Evolutionary conservation across 2,888 invertebrate genomes (phyloP).

Genomic region (Pilophorus perplexus): DNA sequence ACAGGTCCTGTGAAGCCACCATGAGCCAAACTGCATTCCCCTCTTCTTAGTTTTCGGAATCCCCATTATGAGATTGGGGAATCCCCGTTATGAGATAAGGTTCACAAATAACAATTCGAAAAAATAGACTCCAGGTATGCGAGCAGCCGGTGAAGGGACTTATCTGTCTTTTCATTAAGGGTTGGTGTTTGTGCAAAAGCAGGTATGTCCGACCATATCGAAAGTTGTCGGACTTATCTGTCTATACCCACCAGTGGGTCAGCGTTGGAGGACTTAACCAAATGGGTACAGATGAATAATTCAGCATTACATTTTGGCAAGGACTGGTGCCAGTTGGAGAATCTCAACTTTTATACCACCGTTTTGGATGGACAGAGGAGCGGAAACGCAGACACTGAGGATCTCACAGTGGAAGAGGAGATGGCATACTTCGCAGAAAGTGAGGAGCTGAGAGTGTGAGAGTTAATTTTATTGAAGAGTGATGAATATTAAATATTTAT

Average conservation of each 20-base stretch:
- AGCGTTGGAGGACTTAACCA: not conserved
- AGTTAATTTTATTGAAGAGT: no score
- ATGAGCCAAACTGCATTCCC: not conserved
- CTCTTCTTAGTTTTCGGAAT: not conserved
- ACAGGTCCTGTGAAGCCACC: not conserved
- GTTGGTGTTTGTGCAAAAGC: conserved; percentile 1
- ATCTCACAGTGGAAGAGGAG: no score
- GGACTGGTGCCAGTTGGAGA: no score
- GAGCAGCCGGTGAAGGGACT: not conserved
- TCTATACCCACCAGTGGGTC: conserved; percentile 9
- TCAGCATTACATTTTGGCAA: no score
- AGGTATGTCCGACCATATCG: conserved; percentile 3
- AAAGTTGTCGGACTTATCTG: conserved; percentile 1
- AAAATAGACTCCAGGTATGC: conserved; percentile 2
- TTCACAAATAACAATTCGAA: not conserved
- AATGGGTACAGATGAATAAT: not conserved
- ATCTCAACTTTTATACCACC: no score
- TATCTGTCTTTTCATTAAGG: not conserved
- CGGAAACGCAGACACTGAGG: no score
- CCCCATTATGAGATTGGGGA: not conserved
- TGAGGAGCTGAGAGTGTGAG: no score
- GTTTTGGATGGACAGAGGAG: no score
- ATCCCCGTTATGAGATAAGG: no score
- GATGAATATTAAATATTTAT: no score
- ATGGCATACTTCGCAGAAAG: no score